phyloP scores from a whole-genome alignment of 2,888 invertebrate species.

The Alcis repandata region DNA sequence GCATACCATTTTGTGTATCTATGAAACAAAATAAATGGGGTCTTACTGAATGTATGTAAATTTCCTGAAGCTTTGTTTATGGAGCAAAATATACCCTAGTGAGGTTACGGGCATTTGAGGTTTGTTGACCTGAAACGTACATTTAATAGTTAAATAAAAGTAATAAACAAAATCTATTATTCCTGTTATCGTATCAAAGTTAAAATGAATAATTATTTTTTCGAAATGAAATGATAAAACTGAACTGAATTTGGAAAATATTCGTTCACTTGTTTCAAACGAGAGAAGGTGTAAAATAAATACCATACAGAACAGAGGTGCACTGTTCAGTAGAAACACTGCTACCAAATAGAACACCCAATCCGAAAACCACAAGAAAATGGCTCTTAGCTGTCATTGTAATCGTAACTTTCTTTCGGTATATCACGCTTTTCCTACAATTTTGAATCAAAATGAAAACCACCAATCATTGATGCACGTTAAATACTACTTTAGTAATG shows the following conservation, averaged over 20 bases:
- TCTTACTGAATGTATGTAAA: slow-evolving; percentile 6
- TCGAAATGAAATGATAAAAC: too few relatives aligned
- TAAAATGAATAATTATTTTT: background rate
- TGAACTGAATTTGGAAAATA: too few relatives aligned
- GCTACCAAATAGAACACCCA: background rate
- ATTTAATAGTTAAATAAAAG: background rate
- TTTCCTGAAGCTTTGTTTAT: background rate
- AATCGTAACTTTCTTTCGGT: background rate
- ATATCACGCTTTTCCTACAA: background rate
- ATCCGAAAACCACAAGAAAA: background rate
- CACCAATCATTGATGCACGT: too few relatives aligned
- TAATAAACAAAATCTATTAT: too few relatives aligned
- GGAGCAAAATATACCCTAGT: slow-evolving; percentile 1
- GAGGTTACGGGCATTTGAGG: background rate
- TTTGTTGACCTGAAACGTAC: background rate
- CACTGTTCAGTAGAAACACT: background rate
- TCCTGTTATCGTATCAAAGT: background rate
- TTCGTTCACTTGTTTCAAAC: too few relatives aligned
- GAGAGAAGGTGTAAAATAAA: background rate
- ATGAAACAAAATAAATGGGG: background rate
- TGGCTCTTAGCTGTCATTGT: background rate
- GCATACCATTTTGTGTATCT: background rate
- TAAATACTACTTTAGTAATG: slow-evolving; percentile 5
- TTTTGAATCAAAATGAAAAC: background rate
- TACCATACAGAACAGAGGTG: background rate